These are phyloP conservation scores for Clunio marinus DNA, from an alignment of 2,888 invertebrate genomes.

Conservation along the genomic window DNA sequence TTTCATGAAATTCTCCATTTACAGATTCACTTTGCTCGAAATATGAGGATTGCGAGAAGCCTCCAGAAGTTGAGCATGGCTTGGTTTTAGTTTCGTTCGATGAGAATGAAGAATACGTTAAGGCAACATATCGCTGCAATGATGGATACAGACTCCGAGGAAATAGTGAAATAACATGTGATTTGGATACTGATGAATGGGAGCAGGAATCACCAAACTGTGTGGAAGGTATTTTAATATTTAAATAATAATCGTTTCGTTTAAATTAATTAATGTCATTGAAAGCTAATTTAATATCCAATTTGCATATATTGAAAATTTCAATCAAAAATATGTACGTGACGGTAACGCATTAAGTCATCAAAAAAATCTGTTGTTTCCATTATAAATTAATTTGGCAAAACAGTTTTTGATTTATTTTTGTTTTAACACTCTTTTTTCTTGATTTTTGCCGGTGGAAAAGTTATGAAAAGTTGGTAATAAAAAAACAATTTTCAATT, in stretches of 20 bases:
- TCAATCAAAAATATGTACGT: no score
- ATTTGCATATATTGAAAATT: neutral
- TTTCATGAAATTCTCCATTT: neutral
- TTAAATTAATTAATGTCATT: neutral
- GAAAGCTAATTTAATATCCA: neutral
- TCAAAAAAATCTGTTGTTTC: conserved; percentile 31
- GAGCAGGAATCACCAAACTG: conserved; percentile 48
- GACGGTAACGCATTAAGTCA: no score
- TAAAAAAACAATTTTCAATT: conserved; percentile 17
- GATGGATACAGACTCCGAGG: conserved; percentile 47
- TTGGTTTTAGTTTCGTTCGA: conserved; percentile 44
- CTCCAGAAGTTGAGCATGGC: conserved; percentile 47
- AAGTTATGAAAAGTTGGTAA: conserved; percentile 7
- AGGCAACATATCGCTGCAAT: conserved; percentile 47
- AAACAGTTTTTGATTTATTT: conserved; percentile 30
- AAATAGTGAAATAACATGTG: conserved; percentile 45
- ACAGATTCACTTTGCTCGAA: conserved; percentile 21
- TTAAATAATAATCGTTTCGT: neutral
- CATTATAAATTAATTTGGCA: conserved; percentile 32
- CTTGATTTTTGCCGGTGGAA: neutral
- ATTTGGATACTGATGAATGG: conserved; percentile 49
- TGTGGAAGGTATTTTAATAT: conserved; percentile 41
- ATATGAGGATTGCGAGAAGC: conserved; percentile 46
- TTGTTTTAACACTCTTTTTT: no score
- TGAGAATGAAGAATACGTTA: conserved; percentile 45